Evolutionary conservation across 2,888 invertebrate genomes (phyloP).

Genomic region (Tetragonula carbonaria): DNA sequence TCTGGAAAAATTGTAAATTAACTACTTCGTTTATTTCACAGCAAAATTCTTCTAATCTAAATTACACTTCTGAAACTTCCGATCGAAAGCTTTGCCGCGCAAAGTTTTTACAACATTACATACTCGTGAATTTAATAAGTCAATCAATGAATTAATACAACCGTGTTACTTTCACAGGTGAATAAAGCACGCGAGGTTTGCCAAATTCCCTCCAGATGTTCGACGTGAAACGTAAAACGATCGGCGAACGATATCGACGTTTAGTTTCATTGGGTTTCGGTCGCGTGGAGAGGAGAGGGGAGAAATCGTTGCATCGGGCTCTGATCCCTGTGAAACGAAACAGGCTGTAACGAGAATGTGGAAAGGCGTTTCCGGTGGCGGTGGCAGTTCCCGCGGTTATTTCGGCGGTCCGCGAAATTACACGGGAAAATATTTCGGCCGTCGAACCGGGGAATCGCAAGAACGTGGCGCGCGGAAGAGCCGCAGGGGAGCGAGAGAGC

Average conservation of each 20-base stretch:
- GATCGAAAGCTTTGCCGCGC: too few relatives aligned
- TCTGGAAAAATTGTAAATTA: too few relatives aligned
- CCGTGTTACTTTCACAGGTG: too few relatives aligned
- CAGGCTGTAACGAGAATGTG: slow-evolving; percentile 26
- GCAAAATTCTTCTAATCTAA: too few relatives aligned
- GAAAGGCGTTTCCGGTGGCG: slow-evolving; percentile 23
- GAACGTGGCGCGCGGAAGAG: slow-evolving; percentile 12
- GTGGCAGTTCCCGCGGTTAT: slow-evolving; percentile 35
- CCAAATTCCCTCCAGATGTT: not conserved
- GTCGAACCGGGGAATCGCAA: slow-evolving; percentile 36
- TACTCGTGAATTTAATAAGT: too few relatives aligned
- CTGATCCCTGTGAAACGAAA: slow-evolving; percentile 49
- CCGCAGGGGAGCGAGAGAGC: not conserved
- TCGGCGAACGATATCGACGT: not conserved
- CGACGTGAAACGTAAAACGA: not conserved
- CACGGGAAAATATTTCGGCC: slow-evolving; percentile 50
- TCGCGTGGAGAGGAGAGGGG: not conserved
- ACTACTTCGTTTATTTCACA: too few relatives aligned
- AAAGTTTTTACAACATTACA: too few relatives aligned
- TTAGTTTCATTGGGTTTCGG: not conserved
- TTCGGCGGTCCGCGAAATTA: slow-evolving; percentile 42
- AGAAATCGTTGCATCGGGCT: slow-evolving; percentile 36
- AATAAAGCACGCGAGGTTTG: too few relatives aligned
- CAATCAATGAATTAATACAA: too few relatives aligned
- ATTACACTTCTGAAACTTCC: too few relatives aligned